Conservation (phyloP, 2,888 invertebrate genomes). For the Papilio elwesi region DNA sequence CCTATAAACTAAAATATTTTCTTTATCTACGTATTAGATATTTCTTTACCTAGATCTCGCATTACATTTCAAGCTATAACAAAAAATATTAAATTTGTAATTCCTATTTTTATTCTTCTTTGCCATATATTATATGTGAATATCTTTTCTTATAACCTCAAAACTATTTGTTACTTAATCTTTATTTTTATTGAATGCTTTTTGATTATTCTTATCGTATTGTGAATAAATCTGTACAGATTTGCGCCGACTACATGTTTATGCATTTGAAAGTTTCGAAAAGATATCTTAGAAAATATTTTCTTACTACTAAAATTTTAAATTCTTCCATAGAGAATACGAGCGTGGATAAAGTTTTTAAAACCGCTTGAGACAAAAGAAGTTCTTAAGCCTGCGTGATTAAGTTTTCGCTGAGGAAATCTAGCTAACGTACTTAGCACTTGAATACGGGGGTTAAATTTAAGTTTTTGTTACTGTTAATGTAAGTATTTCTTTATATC, state of each 20-base stretch:
- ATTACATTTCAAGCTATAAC: too few relatives aligned
- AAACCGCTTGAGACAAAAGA: conserved; percentile 10
- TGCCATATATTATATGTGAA: too few relatives aligned
- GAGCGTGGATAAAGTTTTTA: conserved; percentile 12
- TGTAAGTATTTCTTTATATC: not conserved
- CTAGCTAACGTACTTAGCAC: conserved; percentile 2
- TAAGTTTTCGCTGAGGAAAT: conserved; percentile 16
- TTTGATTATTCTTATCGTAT: too few relatives aligned
- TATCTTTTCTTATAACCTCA: too few relatives aligned
- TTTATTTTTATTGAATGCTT: too few relatives aligned
- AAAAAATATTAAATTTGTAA: too few relatives aligned
- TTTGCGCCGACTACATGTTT: conserved; percentile 1
- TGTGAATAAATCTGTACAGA: not conserved
- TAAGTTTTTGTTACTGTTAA: not conserved
- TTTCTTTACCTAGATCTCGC: too few relatives aligned
- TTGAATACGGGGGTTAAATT: not conserved
- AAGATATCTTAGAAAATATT: conserved; percentile 4
- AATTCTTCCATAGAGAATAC: conserved; percentile 7
- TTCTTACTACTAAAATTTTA: conserved; percentile 16
- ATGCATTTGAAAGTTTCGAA: not conserved
- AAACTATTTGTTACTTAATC: too few relatives aligned
- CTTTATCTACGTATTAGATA: too few relatives aligned
- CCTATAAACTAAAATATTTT: too few relatives aligned
- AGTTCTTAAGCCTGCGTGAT: conserved; percentile 15
- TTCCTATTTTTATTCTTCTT: too few relatives aligned